Percentiles rank a stretch among this genome's conserved stretches.
Conservation (phyloP, 1,140 invertebrate species). For the Vollenhovia emeryi region DNA sequence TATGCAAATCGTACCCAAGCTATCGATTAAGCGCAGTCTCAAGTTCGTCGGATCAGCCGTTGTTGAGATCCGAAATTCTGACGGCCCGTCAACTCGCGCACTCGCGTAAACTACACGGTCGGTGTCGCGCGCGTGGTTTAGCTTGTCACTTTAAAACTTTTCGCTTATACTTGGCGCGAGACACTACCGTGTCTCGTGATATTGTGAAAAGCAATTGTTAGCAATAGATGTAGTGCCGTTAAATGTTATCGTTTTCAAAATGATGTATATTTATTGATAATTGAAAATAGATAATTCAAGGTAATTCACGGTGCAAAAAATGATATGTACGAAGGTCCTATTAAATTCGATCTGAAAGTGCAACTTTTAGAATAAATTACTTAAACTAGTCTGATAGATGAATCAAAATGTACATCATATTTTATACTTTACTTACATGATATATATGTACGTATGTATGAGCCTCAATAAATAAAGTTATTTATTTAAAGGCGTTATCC, state of each 20-base stretch:
- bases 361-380: slow-evolving; percentile 7
- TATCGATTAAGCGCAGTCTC: too few species aligned
- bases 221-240: neutral
- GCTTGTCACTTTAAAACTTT: too few species aligned
- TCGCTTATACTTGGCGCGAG: too few species aligned
- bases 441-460: slow-evolving; percentile 7
- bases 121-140: too few species aligned
- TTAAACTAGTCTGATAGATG: neutral
- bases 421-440: slow-evolving; percentile 2
- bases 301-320: neutral
- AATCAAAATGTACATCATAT: slow-evolving; percentile 15
- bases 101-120: too few species aligned
- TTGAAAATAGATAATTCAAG: neutral
- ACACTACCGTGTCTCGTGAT: too few species aligned
- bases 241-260: slow-evolving; percentile 4
- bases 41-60: too few species aligned
- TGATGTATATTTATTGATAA: slow-evolving; percentile 4
- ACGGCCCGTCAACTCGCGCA: too few species aligned
- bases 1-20: too few species aligned
- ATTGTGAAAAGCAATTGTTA: too few species aligned
- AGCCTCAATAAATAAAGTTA: slow-evolving; percentile 26
- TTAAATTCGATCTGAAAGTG: slow-evolving; percentile 17
- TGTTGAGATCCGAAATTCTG: too few species aligned
- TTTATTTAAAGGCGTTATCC: slow-evolving; percentile 5
- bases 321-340: neutral